A percentile compares a stretch with the other conserved stretches of the same genome.
Evolutionary conservation across 2,888 invertebrate genomes (phyloP).

Genomic region (Acheta domesticus): DNA sequence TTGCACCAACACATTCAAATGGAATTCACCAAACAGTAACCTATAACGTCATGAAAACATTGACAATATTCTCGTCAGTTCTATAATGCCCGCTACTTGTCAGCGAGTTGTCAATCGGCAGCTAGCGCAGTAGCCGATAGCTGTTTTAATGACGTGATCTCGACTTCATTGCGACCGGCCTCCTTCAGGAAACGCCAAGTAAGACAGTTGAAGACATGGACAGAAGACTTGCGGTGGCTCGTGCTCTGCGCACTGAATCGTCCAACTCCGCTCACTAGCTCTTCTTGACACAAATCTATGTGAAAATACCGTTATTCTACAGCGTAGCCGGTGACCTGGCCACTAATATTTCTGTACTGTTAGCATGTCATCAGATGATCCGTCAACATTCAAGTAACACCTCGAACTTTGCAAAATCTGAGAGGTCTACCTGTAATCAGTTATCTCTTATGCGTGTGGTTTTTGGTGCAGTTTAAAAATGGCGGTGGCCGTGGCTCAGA

Average conservation of each 20-base stretch:
- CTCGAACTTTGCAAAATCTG: background rate
- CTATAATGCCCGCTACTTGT: too few species aligned
- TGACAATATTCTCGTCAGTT: background rate
- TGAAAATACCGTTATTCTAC: background rate
- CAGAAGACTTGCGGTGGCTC: too few species aligned
- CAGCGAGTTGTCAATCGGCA: too few species aligned
- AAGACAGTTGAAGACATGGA: too few species aligned
- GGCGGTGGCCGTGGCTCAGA: background rate
- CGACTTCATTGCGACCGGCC: too few species aligned
- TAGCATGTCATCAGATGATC: conserved; percentile 4
- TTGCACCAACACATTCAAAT: background rate
- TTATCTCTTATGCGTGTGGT: background rate
- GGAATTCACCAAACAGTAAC: background rate
- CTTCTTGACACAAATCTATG: background rate
- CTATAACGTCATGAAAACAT: background rate
- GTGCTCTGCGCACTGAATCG: too few species aligned
- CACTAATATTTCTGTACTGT: background rate
- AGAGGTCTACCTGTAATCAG: background rate
- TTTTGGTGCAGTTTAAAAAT: conserved; percentile 19
- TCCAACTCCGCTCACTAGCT: background rate
- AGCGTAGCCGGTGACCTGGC: background rate
- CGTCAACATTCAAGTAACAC: background rate
- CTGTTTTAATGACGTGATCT: too few species aligned
- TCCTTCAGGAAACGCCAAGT: too few species aligned
- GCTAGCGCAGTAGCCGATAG: too few species aligned